Evolutionary conservation across 2,888 invertebrate genomes (phyloP), one percentile per base, ranked within the genome.

Genomic region (Drosophila monieri): DNA sequence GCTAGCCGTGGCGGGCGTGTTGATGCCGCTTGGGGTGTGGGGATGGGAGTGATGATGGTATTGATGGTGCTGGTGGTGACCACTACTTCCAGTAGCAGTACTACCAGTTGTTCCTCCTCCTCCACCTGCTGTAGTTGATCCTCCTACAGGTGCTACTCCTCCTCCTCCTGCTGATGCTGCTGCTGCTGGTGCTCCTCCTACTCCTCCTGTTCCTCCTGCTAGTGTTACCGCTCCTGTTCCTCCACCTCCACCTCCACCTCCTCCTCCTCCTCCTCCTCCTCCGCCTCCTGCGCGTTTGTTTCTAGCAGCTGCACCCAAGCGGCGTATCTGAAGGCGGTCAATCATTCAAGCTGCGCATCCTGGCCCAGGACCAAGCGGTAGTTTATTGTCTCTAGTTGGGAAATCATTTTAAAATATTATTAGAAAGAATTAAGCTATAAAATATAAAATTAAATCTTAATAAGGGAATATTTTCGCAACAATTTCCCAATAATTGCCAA

Each of bases 241-340:
- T 12, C 27, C 68, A 57, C 37, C 57, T 23, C 27, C 48, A 51
- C 23, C 39, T 48, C 23, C 39, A 2, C 27, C 46, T 21, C 44
- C 59, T 5, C n/a, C 43, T 30, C 15, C 56, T 4, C 27, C 59
- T 2, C 55, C 61, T 32, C 44, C 69, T 12, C 62, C 49, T 12
- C 70, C 56, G 41, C 52, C 84, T 66, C 76, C 78, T 67, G 81
- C 67, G 68, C 88, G 88, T 77, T 88, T 88, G 54, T 80, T 88
- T 71, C 79, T 77, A 71, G 85, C 81, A 76, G 85, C 88, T 85
- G 89, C 90, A 76, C 85, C 88, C 80, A 89, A 88, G 76, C 90
- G 90, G 76, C 90, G 90, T 59, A 87, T 88, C 70, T 88, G 88
- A 71, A 89, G 77, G 59, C 88, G 89, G 86, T 89, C 89, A 89